A percentile compares a stretch with the other conserved stretches of the same genome.
Evolutionary conservation across 2,113 vertebrate genomes (phyloP).

Genomic region (Elanus axillaris): DNA sequence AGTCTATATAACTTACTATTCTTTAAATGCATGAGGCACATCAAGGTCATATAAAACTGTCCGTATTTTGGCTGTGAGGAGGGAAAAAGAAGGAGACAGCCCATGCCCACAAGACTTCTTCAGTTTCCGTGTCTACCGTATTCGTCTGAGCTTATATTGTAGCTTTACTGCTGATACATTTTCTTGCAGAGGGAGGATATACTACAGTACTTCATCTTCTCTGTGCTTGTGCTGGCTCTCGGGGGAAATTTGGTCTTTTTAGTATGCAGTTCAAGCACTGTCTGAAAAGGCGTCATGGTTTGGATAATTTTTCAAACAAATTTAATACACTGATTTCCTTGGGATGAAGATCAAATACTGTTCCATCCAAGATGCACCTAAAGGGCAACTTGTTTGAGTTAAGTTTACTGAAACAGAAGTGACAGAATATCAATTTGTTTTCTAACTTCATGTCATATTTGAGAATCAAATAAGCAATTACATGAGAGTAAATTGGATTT

Average conservation of each 20-base stretch:
- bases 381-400: conserved; percentile 53
- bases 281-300: conserved; percentile 24
- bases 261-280: conserved; percentile 31
- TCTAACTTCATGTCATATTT: conserved; percentile 66
- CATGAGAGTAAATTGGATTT: conserved; percentile 67
- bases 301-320: conserved; percentile 54
- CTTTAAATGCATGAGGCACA: neutral
- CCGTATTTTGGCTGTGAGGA: neutral
- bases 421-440: conserved; percentile 74
- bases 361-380: conserved; percentile 46
- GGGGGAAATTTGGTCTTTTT: neutral
- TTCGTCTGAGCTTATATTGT: neutral
- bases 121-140: neutral
- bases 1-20: neutral
- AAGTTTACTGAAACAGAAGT: conserved; percentile 66
- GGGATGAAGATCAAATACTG: conserved; percentile 58
- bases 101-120: neutral
- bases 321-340: conserved; percentile 54
- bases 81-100: neutral
- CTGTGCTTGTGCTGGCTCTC: neutral
- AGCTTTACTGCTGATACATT: neutral
- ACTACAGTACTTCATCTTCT: neutral
- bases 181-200: neutral
- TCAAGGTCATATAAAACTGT: neutral
- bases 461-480: conserved; percentile 75